These are phyloP conservation scores for Lophius americanus DNA, from an alignment of 2,797 vertebrate species.

Conservation along the genomic window DNA sequence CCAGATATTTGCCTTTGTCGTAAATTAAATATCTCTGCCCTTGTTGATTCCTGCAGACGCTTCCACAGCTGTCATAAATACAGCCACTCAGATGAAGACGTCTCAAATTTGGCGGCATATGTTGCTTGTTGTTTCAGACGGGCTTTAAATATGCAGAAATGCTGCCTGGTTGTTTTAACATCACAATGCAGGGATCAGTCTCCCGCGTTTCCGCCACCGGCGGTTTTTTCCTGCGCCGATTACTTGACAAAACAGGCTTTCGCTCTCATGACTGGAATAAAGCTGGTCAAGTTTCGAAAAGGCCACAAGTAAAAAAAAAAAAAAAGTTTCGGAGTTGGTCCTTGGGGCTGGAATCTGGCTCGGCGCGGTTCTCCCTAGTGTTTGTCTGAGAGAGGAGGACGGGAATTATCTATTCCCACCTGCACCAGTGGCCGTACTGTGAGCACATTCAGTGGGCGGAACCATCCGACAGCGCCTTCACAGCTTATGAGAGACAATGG, in stretches of 20 bases:
- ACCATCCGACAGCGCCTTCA: slow-evolving; percentile 46
- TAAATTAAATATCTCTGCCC: slow-evolving; percentile 56
- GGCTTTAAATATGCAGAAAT: not conserved
- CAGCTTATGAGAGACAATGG: slow-evolving; percentile 56
- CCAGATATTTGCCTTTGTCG: slow-evolving; percentile 52
- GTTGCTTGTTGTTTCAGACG: slow-evolving; percentile 6
- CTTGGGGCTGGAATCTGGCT: slow-evolving; percentile 13
- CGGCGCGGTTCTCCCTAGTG: slow-evolving; percentile 20
- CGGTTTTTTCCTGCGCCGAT: too few species aligned
- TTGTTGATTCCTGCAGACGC: slow-evolving; percentile 44
- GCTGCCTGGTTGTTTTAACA: too few species aligned
- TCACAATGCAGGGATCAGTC: too few species aligned
- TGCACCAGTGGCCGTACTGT: slow-evolving; percentile 28
- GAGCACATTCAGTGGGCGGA: slow-evolving; percentile 53
- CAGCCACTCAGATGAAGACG: slow-evolving; percentile 26
- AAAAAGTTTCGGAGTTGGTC: slow-evolving; percentile 10
- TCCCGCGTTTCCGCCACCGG: too few species aligned
- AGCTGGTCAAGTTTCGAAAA: not conserved
- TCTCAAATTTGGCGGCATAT: slow-evolving; percentile 17
- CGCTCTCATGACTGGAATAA: too few species aligned
- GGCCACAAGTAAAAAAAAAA: not conserved
- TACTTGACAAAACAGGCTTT: too few species aligned
- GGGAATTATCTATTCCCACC: slow-evolving; percentile 28
- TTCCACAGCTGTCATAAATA: slow-evolving; percentile 44
- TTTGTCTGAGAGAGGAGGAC: slow-evolving; percentile 40